These are phyloP conservation scores for Hermetia illucens DNA, from an alignment of 1,140 invertebrate genomes.

Conservation along the genomic window DNA sequence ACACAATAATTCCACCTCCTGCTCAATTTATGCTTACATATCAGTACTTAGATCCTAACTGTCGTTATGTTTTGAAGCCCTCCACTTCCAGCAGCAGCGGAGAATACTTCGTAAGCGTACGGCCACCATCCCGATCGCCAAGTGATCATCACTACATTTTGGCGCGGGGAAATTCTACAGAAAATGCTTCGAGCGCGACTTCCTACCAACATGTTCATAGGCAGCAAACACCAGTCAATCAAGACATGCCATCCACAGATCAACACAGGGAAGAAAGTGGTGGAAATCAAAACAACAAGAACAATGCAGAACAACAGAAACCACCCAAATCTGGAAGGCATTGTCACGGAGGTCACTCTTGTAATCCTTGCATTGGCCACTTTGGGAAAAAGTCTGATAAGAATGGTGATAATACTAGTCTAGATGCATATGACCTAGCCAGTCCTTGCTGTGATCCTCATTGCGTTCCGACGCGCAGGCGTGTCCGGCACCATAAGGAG, in stretches of 20 bases:
- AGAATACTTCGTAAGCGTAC: conserved; percentile 51
- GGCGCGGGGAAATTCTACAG: conserved; percentile 30
- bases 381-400: conserved; percentile 26
- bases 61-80: conserved; percentile 49
- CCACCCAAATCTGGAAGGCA: conserved; percentile 15
- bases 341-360: conserved; percentile 46
- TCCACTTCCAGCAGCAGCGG: conserved; percentile 37
- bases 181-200: conserved; percentile 2
- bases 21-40: conserved; percentile 47
- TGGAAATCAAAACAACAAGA: conserved; percentile 31
- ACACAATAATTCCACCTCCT: conserved; percentile 32
- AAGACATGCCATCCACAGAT: no score
- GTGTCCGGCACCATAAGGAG: conserved; percentile 45
- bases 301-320: no score
- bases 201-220: neutral
- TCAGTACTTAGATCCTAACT: conserved; percentile 51
- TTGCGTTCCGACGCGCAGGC: conserved; percentile 58
- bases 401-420: conserved; percentile 52
- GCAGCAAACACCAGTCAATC: no score
- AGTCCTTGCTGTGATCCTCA: conserved; percentile 72
- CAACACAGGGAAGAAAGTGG: conserved; percentile 19
- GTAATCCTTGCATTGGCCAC: conserved; percentile 52
- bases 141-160: conserved; percentile 48
- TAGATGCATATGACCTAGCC: conserved; percentile 68
- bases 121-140: conserved; percentile 42